Evolutionary conservation across 1,140 invertebrate species (phyloP), one percentile per base, ranked within the genome.

Genomic region (Hycleus phaleratus): DNA sequence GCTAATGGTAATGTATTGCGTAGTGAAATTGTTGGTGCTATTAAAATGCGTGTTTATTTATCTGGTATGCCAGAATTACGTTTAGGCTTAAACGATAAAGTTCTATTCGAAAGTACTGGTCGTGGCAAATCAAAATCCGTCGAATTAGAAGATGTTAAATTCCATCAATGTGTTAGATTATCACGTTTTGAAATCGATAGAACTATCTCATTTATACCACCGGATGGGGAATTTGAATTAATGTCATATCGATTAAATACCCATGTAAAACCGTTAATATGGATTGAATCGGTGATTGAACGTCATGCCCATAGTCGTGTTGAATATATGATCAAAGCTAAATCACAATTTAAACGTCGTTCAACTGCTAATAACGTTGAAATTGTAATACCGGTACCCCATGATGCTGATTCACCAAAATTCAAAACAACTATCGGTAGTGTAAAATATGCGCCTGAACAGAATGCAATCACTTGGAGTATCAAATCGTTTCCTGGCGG

Each of bases 51-150:
- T 59, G 97, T 98, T 0, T 98, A 98, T 73, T 73, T 99, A 5
- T 97, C 93, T 9, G 97, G 97, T n/a, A 99, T 99, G 97, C 97
- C 97, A 1, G 97, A 99, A 75, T 74, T 99, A n/a, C 81, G 97
- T 78, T 58, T 99, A 18, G 97, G 97, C 0, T 79, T 99, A 0
- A 99, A 99, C 74, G 97, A 99, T 73, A 99, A 99, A 79, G 95
- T 99, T 8, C 75, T 99, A 1, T 99, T 98, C 78, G 96, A 99
- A 75, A 96, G 91, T 58, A 98, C 95, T 12, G 96, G 97, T 1
- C 80, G 96, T 59, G 96, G 95, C 0, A 99, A 98, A 77, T 97
- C 92, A 18, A 99, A 99, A 75, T 97, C 95, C 18, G 97, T 99
- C 0, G 97, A 99, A 75, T 74, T 99, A 40, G 97, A 99, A 77